Evolutionary conservation across 1,140 invertebrate species (phyloP), one percentile per base, ranked within the genome.

Genomic region (Rhagoletis zephyria): DNA sequence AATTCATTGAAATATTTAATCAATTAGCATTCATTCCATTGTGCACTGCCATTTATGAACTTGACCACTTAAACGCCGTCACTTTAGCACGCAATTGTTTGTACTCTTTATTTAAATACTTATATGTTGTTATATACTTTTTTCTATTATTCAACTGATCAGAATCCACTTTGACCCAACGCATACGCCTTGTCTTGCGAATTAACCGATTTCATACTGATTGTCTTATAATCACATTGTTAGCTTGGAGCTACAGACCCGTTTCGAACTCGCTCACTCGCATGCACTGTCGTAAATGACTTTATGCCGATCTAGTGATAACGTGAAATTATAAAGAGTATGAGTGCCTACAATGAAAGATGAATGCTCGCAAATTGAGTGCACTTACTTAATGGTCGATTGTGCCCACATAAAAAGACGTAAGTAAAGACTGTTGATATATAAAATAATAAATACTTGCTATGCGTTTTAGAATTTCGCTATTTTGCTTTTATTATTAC

Each of bases 161-260:
- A 59, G 74, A 81, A 81, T 48, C 14, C 74, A 81, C 42, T 9
- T 56, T 81, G 74, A 81, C 48, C 74, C 19, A 56, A 5, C 48
- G 74, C n/a, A 56, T 81, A 12, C 74, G 48, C 67, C 19, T 81
- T 19, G 48, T 56, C 19, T 56, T 56, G 48, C 45, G n/a, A 81
- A 59, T 81, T 81, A 56, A 81, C 74, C 74, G 74, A 81, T 51
- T 56, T 81, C 74, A 51, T 7, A 81, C 74, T 81, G 74, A 81
- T 81, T 81, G 74, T 2, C 48, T 56, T 81, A 42, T 81, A 81
- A 81, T 81, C 74, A n/a, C 45, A 19, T 19, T 56, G 45, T 81
- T 56, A 81, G 74, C 48, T 51, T 81, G n/a, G 74, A 81, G 74
- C 74, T 81, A 14, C 74, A 30, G 14, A 42, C 9, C 48, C n/a